These are phyloP conservation scores for Dynastes hyllus DNA, from an alignment of 2,888 invertebrate species.

Conservation along the genomic window DNA sequence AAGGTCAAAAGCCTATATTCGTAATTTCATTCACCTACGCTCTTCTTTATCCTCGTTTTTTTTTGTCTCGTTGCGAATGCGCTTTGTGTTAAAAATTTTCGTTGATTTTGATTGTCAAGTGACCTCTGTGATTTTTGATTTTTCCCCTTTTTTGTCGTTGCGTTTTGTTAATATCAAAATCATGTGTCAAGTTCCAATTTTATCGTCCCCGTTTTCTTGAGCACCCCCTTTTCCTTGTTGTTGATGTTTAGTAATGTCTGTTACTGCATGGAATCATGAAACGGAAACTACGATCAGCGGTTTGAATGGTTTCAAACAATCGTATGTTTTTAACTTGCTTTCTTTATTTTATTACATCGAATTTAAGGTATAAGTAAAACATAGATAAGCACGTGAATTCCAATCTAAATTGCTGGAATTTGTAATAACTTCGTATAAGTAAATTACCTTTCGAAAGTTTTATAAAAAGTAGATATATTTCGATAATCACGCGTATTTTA, in stretches of 20 bases:
- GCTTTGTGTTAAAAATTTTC: too few relatives aligned
- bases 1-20: slow-evolving; percentile 45
- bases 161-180: slow-evolving; percentile 51
- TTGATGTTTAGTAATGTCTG: slow-evolving; percentile 10
- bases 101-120: too few relatives aligned
- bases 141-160: background rate
- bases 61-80: background rate
- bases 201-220: slow-evolving; percentile 13
- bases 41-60: background rate
- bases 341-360: background rate
- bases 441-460: too few relatives aligned
- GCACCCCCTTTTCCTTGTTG: background rate
- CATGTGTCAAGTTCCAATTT: slow-evolving; percentile 48
- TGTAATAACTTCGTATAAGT: too few relatives aligned
- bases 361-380: too few relatives aligned
- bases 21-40: slow-evolving; percentile 28
- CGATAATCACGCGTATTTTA: too few relatives aligned
- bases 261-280: slow-evolving; percentile 23
- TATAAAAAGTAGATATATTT: too few relatives aligned
- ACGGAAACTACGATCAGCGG: slow-evolving; percentile 33
- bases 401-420: too few relatives aligned
- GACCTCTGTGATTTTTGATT: too few relatives aligned
- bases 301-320: slow-evolving; percentile 51
- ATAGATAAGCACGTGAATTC: too few relatives aligned
- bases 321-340: slow-evolving; percentile 42